Percentiles rank a stretch among this genome's conserved stretches.
phyloP scores from a whole-genome alignment of 2,113 vertebrate genomes.

The Astur gentilis region DNA sequence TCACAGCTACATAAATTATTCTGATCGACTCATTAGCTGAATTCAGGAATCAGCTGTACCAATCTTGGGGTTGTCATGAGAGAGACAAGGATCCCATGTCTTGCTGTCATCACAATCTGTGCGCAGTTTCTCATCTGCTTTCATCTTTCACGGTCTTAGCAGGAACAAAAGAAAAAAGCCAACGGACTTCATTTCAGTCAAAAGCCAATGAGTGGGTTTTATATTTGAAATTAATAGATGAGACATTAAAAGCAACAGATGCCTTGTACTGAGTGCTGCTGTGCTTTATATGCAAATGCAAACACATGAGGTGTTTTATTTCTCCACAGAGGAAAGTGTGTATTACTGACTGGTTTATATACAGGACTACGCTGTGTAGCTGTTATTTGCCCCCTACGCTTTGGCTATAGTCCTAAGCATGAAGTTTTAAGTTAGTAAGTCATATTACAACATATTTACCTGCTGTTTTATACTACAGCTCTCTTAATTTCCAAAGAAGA shows the following conservation, averaged over 20 bases:
- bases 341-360: background rate
- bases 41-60: background rate
- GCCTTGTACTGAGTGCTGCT: background rate
- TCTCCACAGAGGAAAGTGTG: background rate
- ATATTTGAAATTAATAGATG: background rate
- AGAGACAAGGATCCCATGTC: background rate
- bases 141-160: background rate
- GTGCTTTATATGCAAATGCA: background rate
- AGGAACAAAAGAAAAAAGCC: background rate
- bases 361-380: background rate
- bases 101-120: conserved; percentile 24
- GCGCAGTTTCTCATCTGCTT: conserved; percentile 6
- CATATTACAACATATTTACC: background rate
- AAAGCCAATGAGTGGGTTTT: background rate
- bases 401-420: background rate
- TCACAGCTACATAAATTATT: background rate
- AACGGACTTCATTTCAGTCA: background rate
- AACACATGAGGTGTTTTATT: background rate
- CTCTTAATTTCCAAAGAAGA: background rate
- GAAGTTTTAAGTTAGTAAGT: background rate
- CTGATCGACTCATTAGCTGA: background rate
- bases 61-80: background rate
- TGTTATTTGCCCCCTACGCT: background rate
- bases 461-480: background rate
- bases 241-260: conserved; percentile 21